phyloP scores from a whole-genome alignment of 2,113 vertebrate species.

The Emberiza fucata region DNA sequence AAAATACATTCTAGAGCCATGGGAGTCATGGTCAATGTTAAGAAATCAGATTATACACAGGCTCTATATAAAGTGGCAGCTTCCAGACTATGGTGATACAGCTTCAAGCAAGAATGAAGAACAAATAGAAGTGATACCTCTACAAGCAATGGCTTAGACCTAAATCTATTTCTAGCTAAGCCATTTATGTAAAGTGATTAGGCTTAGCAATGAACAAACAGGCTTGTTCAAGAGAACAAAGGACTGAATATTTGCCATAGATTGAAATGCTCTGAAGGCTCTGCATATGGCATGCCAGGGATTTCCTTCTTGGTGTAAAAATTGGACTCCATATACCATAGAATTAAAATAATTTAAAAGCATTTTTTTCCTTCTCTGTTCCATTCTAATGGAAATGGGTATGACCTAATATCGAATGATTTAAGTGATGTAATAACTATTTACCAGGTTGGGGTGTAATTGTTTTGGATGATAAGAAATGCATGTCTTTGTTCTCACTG shows the following conservation, averaged over 20 bases:
- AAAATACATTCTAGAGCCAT: neutral
- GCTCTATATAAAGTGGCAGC: neutral
- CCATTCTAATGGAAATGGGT: neutral
- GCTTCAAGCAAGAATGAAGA: constrained; percentile 4
- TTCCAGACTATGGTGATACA: neutral
- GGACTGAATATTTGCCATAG: neutral
- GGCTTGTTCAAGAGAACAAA: neutral
- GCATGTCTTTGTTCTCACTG: neutral
- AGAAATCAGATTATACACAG: neutral
- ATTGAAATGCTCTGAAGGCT: neutral
- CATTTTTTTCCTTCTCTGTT: neutral
- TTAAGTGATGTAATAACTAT: neutral
- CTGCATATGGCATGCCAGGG: neutral
- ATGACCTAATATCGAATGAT: neutral
- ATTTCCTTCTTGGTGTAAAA: constrained; percentile 8
- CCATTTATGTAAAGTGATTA: constrained; percentile 52
- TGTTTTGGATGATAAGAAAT: neutral
- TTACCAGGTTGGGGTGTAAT: neutral
- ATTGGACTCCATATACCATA: neutral
- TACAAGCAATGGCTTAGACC: neutral
- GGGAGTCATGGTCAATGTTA: neutral
- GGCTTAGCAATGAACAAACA: neutral
- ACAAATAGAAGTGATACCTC: constrained; percentile 7
- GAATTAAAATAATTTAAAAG: neutral
- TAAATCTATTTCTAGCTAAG: constrained; percentile 57